Evolutionary conservation across 2,113 vertebrate species (phyloP).

Genomic region (Phasianus colchicus): DNA sequence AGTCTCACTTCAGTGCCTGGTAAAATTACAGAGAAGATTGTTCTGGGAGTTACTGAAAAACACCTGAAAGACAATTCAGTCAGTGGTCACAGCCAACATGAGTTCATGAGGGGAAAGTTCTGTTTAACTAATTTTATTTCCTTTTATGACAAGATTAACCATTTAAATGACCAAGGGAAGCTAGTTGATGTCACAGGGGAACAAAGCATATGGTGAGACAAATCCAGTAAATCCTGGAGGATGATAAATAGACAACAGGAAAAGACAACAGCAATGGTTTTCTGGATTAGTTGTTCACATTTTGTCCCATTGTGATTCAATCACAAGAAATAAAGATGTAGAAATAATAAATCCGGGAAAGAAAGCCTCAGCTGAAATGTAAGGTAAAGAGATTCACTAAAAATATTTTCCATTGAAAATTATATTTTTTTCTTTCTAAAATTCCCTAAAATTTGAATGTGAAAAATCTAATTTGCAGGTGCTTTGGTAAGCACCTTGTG

Average conservation of each 20-base stretch:
- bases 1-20: background rate
- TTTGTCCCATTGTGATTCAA: background rate
- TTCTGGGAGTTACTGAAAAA: background rate
- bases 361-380: background rate
- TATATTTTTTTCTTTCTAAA: background rate
- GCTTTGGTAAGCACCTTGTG: fast-evolving
- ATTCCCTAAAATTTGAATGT: background rate
- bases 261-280: background rate
- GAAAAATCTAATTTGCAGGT: background rate
- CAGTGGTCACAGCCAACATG: background rate
- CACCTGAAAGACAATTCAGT: background rate
- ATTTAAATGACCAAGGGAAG: background rate
- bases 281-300: background rate
- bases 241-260: background rate
- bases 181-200: background rate
- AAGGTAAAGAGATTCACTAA: background rate
- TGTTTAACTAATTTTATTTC: background rate
- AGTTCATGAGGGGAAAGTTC: background rate
- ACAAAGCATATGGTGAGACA: background rate
- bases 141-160: background rate
- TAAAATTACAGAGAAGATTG: background rate
- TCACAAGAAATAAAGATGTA: background rate
- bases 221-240: background rate
- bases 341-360: background rate
- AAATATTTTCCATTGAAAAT: background rate